These are phyloP conservation scores for Guaruba guarouba DNA, from an alignment of 2,113 vertebrate genomes.

Conservation along the genomic window DNA sequence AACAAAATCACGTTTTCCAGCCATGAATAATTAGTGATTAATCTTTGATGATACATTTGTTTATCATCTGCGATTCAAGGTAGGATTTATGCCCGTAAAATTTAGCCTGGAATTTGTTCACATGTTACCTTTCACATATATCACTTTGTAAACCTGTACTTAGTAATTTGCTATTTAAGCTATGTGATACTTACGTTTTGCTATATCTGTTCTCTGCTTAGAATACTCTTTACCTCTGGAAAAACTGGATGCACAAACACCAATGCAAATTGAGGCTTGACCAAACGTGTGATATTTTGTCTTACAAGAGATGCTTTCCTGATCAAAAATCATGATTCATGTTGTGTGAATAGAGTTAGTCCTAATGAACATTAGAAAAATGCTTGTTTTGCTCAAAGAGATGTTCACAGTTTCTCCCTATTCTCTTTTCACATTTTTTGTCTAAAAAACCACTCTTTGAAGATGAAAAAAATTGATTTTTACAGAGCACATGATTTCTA, in stretches of 20 bases:
- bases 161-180: background rate
- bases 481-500: background rate
- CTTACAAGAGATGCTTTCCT: background rate
- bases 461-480: background rate
- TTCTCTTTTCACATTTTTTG: background rate
- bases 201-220: background rate
- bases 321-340: background rate
- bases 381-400: background rate
- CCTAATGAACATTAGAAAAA: background rate
- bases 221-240: background rate
- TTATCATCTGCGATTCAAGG: background rate
- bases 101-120: background rate
- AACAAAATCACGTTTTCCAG: background rate
- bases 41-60: background rate
- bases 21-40: background rate
- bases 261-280: background rate
- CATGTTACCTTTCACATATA: background rate
- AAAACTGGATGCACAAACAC: background rate
- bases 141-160: background rate
- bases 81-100: background rate
- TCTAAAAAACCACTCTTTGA: background rate
- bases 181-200: background rate
- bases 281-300: slow-evolving; percentile 22
- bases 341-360: background rate
- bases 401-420: background rate